Evolutionary conservation across 2,888 invertebrate genomes (phyloP).

Genomic region (Graphium colonna): DNA sequence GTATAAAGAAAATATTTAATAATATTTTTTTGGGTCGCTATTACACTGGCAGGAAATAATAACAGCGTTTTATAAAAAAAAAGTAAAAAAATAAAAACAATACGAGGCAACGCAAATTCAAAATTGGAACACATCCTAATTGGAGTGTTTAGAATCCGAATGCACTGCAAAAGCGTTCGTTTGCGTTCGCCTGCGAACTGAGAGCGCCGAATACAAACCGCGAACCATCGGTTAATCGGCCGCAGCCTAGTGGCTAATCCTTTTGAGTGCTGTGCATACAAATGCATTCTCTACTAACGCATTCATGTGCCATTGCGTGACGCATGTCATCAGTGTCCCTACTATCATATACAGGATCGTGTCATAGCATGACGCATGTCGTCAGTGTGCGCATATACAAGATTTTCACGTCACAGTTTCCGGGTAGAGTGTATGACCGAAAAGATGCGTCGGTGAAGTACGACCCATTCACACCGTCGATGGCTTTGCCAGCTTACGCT

Average conservation of each 20-base stretch:
- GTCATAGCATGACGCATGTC: conserved; percentile 59
- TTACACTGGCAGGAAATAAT: too few relatives aligned
- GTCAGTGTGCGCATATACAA: conserved; percentile 33
- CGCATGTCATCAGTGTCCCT: conserved; percentile 41
- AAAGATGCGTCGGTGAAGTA: conserved; percentile 1
- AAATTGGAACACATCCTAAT: conserved; percentile 34
- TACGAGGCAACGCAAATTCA: conserved; percentile 17
- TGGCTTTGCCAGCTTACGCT: conserved; percentile 11
- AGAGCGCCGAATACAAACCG: conserved; percentile 57
- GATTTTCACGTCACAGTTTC: conserved; percentile 19
- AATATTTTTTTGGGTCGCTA: too few relatives aligned
- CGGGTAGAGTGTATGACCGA: conserved; percentile 8
- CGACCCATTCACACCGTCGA: not conserved
- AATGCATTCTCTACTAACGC: conserved; percentile 35
- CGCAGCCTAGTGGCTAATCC: conserved; percentile 69
- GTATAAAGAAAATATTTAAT: too few relatives aligned
- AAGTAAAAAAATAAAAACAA: conserved; percentile 1
- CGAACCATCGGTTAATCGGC: conserved; percentile 68
- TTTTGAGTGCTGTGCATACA: conserved; percentile 71
- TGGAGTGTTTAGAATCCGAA: conserved; percentile 42
- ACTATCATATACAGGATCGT: conserved; percentile 38
- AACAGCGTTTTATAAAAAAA: too few relatives aligned
- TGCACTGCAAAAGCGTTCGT: conserved; percentile 48
- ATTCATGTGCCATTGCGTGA: conserved; percentile 59
- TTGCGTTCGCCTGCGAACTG: conserved; percentile 50